Conservation (phyloP, 2,113 vertebrate species). For the Tylochromis polylepis region DNA sequence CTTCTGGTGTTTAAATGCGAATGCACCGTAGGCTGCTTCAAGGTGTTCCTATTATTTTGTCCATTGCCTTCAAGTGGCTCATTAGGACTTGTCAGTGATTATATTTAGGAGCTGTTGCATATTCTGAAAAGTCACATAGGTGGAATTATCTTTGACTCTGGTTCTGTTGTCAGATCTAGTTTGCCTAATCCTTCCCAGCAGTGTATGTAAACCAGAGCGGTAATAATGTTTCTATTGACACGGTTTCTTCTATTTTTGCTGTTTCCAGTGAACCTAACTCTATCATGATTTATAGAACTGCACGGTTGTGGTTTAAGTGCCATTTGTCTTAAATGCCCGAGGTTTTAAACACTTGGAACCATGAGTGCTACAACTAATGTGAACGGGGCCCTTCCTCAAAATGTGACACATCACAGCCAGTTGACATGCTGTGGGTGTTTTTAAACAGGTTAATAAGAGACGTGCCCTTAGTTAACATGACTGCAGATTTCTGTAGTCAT, state of each 20-base stretch:
- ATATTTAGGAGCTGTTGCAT: constrained; percentile 3
- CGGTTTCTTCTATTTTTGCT: constrained; percentile 4
- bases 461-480: not conserved
- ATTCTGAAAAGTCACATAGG: not conserved
- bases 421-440: not conserved
- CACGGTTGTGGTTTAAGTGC: constrained; percentile 41
- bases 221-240: not conserved
- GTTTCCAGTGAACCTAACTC: not conserved
- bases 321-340: constrained; percentile 21
- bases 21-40: not conserved
- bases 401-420: not conserved
- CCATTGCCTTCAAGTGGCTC: not conserved
- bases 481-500: not conserved
- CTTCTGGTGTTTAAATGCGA: not conserved
- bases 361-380: not conserved
- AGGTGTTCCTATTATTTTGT: constrained; percentile 3
- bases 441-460: not conserved
- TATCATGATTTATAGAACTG: constrained; percentile 8
- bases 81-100: not conserved
- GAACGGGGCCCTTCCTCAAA: not conserved
- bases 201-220: not conserved
- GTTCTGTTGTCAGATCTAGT: not conserved
- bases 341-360: constrained; percentile 11
- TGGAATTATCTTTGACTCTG: not conserved
- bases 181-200: constrained; percentile 6